phyloP scores from a whole-genome alignment of 2,113 vertebrate species.

The Agapornis roseicollis region DNA sequence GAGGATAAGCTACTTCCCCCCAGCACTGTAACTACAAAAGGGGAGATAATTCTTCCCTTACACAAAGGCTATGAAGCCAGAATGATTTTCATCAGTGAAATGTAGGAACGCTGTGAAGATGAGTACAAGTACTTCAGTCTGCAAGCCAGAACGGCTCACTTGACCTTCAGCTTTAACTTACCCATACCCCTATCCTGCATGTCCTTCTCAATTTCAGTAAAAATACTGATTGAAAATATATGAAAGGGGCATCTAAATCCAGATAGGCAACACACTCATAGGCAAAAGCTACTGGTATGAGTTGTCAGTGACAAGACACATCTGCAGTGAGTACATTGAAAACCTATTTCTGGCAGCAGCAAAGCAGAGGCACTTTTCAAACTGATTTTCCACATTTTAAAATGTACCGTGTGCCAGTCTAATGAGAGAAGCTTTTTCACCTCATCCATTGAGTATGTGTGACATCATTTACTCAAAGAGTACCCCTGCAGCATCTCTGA shows the following conservation, averaged over 20 bases:
- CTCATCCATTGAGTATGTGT: neutral
- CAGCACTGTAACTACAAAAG: neutral
- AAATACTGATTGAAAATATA: neutral
- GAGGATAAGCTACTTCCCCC: neutral
- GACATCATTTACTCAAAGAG: neutral
- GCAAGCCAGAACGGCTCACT: neutral
- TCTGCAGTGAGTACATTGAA: neutral
- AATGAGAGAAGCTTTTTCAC: neutral
- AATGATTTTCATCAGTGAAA: neutral
- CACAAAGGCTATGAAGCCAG: neutral
- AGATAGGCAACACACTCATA: neutral
- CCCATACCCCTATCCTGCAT: neutral
- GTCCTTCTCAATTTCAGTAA: neutral
- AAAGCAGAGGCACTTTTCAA: neutral
- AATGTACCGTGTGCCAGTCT: neutral
- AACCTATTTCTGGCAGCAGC: neutral
- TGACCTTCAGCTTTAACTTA: neutral
- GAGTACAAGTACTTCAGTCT: neutral
- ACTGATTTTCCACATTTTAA: neutral
- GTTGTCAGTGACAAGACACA: neutral
- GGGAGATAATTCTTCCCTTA: neutral
- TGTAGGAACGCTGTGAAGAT: accelerated
- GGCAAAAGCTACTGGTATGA: neutral
- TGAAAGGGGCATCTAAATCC: neutral
- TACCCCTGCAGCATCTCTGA: neutral